Evolutionary conservation across 2,888 invertebrate species (phyloP), one percentile per base, ranked within the genome.

Genomic region (Villa cingulata): DNA sequence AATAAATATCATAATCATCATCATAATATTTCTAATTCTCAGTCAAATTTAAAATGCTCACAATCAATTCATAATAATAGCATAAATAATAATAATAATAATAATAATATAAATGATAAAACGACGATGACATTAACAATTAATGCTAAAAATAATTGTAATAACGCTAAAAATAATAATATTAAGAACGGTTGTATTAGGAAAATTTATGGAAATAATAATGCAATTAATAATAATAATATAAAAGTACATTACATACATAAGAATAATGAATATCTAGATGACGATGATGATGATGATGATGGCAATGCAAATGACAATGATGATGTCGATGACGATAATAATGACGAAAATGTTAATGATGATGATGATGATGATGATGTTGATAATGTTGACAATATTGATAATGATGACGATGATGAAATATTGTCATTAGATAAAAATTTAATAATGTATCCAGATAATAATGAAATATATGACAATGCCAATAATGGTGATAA

Each of bases 1-100:
- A 37, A n/a, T 49, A 37, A 48, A n/a, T n/a, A n/a, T n/a, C n/a
- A n/a, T n/a, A n/a, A 49, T 47, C 52, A 51, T 52, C 51, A 50
- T 50, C 19, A 32, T 32, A 34, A 51, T 29, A n/a, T n/a, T n/a
- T 6, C 23, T 9, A 9, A 5, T 9, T 29, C 29, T 12, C 12
- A 9, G 4, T 32, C 29, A 4, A 14, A 32, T 1, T 12, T 32
- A 32, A 32, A 32, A 32, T 32, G 29, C 12, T 32, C 29, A 32
- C 29, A 32, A 32, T 4, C 29, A 32, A 32, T 32, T 4, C 12
- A 32, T 32, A n/a, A n/a, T n/a, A n/a, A n/a, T n/a, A n/a, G n/a
- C n/a, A n/a, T n/a, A n/a, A n/a, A n/a, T n/a, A n/a, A n/a, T n/a
- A n/a, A n/a, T n/a, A n/a, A n/a, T n/a, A n/a, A n/a, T n/a, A n/a